These are phyloP conservation scores for Drosophila orosa DNA, from an alignment of 1,140 invertebrate genomes.

Conservation along the genomic window DNA sequence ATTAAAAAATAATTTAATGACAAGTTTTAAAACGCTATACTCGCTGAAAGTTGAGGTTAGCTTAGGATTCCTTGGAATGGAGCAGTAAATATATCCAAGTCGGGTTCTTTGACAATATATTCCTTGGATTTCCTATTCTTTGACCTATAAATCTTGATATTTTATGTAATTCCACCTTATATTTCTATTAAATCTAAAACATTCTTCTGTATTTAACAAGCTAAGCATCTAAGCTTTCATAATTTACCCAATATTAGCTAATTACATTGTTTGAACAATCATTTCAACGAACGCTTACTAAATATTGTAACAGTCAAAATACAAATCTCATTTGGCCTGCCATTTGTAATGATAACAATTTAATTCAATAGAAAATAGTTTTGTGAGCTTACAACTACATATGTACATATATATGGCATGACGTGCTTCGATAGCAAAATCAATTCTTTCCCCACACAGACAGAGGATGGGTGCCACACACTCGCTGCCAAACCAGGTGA, in stretches of 20 bases:
- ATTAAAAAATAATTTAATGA: background rate
- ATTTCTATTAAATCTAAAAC: background rate
- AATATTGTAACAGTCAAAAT: conserved; percentile 17
- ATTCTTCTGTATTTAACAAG: background rate
- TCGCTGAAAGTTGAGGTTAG: too few relatives aligned
- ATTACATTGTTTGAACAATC: conserved; percentile 24
- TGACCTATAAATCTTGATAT: background rate
- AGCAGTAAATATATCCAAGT: too few relatives aligned
- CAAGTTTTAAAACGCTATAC: too few relatives aligned
- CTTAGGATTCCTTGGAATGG: too few relatives aligned
- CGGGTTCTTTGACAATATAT: background rate
- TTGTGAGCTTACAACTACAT: conserved; percentile 30
- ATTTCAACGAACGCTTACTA: conserved; percentile 3
- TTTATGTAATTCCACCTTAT: background rate
- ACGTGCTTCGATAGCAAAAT: conserved; percentile 80
- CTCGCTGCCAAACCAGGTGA: conserved; percentile 57
- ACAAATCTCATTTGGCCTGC: conserved; percentile 65
- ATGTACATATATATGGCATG: conserved; percentile 35
- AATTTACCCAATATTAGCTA: background rate
- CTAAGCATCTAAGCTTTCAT: background rate
- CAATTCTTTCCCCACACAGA: conserved; percentile 58
- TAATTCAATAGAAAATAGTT: conserved; percentile 81
- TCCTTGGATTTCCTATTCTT: background rate
- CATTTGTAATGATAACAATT: conserved; percentile 81
- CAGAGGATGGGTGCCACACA: background rate